A percentile compares a stretch with the other conserved stretches of the same genome.
Evolutionary conservation across 2,113 vertebrate species (phyloP).

Genomic region (Morone chrysops): DNA sequence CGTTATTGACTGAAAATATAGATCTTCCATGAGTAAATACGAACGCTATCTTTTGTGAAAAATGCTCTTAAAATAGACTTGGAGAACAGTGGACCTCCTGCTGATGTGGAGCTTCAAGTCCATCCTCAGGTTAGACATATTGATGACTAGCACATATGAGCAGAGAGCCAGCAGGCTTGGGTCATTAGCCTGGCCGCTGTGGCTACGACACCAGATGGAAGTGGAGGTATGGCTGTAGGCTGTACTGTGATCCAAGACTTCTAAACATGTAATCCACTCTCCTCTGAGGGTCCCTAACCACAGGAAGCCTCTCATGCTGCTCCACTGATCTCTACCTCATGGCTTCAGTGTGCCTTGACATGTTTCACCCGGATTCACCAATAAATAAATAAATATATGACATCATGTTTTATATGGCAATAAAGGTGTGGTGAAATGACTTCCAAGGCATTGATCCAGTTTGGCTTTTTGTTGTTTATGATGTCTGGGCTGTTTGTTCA

Average conservation of each 20-base stretch:
- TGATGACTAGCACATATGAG: constrained; percentile 62
- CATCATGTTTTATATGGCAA: constrained; percentile 21
- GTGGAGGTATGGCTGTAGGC: constrained; percentile 71
- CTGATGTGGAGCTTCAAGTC: constrained; percentile 49
- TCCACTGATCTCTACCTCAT: constrained; percentile 68
- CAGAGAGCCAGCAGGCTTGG: constrained; percentile 39
- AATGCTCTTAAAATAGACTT: constrained; percentile 34
- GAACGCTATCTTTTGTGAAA: constrained; percentile 20
- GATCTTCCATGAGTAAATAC: background rate
- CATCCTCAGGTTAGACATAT: constrained; percentile 70
- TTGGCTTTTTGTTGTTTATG: constrained; percentile 46
- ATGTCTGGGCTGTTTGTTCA: constrained; percentile 57
- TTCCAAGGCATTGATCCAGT: constrained; percentile 45
- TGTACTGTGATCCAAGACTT: constrained; percentile 76
- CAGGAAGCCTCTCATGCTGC: constrained; percentile 70
- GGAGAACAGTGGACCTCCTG: constrained; percentile 56
- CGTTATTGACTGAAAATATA: background rate
- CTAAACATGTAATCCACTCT: constrained; percentile 72
- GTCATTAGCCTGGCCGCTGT: constrained; percentile 67
- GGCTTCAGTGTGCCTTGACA: constrained; percentile 25
- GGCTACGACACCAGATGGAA: constrained; percentile 68
- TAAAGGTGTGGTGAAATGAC: constrained; percentile 11
- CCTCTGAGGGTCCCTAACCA: constrained; percentile 73
- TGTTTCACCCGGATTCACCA: constrained; percentile 27
- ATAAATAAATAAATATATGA: constrained; percentile 47